Percentiles rank a stretch among this genome's conserved stretches.
Evolutionary conservation across 2,888 invertebrate genomes (phyloP).

Genomic region (Netelia inedita): DNA sequence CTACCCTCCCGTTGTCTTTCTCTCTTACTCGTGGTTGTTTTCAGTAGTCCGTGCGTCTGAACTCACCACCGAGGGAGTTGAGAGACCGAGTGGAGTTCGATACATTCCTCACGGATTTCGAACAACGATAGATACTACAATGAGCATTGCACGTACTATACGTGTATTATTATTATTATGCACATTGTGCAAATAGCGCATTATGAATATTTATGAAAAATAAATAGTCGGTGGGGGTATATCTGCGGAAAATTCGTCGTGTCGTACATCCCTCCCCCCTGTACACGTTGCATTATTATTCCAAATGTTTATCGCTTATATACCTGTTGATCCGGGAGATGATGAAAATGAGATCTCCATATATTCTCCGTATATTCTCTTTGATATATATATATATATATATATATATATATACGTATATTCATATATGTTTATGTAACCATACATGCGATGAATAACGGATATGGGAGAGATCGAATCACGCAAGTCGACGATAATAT

Average conservation of each 20-base stretch:
- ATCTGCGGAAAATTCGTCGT: background rate
- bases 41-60: constrained; percentile 13
- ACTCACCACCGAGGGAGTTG: constrained; percentile 6
- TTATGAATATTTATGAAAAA: constrained; percentile 14
- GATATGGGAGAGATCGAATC: constrained; percentile 41
- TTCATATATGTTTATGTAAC: background rate
- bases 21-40: background rate
- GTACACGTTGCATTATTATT: constrained; percentile 19
- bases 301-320: constrained; percentile 52
- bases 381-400: background rate
- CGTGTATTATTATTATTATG: background rate
- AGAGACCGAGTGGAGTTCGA: constrained; percentile 17
- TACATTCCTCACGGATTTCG: constrained; percentile 10
- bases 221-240: background rate
- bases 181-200: background rate
- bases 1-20: constrained; percentile 15
- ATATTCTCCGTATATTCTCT: background rate
- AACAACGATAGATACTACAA: background rate
- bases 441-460: constrained; percentile 53
- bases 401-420: background rate
- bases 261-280: background rate
- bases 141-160: background rate
- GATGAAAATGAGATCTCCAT: constrained; percentile 49
- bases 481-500: constrained; percentile 40
- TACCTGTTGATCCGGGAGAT: constrained; percentile 53